phyloP scores from a whole-genome alignment of 2,113 vertebrate species.

The Todiramphus chloris region DNA sequence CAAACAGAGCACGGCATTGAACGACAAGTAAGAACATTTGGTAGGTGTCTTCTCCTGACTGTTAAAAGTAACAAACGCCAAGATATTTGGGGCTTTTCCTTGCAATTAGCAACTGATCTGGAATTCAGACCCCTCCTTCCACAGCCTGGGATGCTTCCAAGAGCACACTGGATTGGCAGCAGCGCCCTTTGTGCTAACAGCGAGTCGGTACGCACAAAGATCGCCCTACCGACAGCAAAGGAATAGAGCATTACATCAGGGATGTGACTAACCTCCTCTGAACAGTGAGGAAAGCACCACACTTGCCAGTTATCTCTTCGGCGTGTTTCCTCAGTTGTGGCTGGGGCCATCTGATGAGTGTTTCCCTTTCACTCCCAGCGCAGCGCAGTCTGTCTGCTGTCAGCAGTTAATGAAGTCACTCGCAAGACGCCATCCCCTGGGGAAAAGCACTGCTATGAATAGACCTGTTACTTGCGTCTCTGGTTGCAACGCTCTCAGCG shows the following conservation, averaged over 20 bases:
- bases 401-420: slow-evolving; percentile 59
- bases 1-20: background rate
- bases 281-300: background rate
- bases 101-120: background rate
- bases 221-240: background rate
- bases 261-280: background rate
- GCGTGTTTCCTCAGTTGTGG: slow-evolving; percentile 35
- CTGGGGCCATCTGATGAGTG: slow-evolving; percentile 54
- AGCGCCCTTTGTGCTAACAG: background rate
- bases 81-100: background rate
- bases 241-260: background rate
- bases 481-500: background rate
- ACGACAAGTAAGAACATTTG: background rate
- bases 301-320: slow-evolving; percentile 50
- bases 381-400: slow-evolving; percentile 58
- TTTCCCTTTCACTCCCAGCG: slow-evolving; percentile 31
- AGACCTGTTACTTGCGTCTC: slow-evolving; percentile 8
- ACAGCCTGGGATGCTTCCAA: background rate
- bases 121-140: background rate
- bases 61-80: background rate
- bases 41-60: background rate
- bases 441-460: slow-evolving; percentile 42
- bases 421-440: slow-evolving; percentile 30
- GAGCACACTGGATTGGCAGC: fast-evolving
- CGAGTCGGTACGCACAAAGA: background rate